Base-by-base conservation (phyloP, 2,888 invertebrate genomes). In the Hanleya hanleyi region DNA sequence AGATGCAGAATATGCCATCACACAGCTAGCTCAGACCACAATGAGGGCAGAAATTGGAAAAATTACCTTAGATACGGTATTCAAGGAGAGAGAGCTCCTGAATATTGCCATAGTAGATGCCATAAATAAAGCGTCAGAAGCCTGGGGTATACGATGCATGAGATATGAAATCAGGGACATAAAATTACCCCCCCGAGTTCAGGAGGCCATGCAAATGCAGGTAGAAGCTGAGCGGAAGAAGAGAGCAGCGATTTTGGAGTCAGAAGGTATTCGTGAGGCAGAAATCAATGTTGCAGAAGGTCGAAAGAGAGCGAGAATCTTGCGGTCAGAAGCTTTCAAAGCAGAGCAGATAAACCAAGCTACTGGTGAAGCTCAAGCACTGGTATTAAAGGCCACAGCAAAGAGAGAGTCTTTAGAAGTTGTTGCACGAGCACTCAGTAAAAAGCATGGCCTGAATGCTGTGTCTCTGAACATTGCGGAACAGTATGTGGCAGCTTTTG, bases 121-220 rank as follows among this genome's bases (percentile, higher is more conserved):
- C 1, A 97, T 99, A 74, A 99, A 99, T 90, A 98, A 98, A 91
- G 99, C 99, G 0, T 96, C 98, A 83, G 96, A 96, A 90, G 96
- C 97, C 0, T 99, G 99, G 99, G 99, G 99, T 51, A 97, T 99
- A 75, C 94, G 95, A 3, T 99, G 99, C 90, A 93, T 99, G 76
- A 93, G 99, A 89, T 97, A 97, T 90, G 97, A 97, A 93, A 97
- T 97, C 85, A 93, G 95, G 92, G 95, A 97, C 88, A 96, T 97
- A 86, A 95, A 94, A 89, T 92, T 98, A 77, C 99, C 99, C 0
- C 91, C 93, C 0, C 94, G 98, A 84, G 96, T 99, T 0, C 97
- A 98, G 88, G 98, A 99, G 91, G 99, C 99, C 0, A 99, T 99
- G 99, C 99, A 99, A 91, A 98, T 99, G 98, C 99, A 99, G 92